A percentile compares a stretch with the other conserved stretches of the same genome.
These are phyloP conservation scores for Morelia viridis DNA, from an alignment of 2,797 vertebrate genomes.

Conservation along the genomic window DNA sequence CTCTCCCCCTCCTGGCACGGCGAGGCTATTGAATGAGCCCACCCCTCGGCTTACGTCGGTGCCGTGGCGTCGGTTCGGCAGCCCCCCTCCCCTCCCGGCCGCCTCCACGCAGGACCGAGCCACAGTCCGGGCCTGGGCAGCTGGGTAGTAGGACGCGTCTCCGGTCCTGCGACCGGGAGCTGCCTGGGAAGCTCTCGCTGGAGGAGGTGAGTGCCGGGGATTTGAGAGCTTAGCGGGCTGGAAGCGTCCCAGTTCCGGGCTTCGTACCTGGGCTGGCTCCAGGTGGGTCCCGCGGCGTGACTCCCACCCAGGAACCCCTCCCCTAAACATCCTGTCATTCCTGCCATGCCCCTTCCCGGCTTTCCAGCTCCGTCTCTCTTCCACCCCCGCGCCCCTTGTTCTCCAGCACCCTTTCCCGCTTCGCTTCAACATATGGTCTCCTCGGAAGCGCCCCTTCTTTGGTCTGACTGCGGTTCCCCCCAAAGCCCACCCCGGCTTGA, in stretches of 20 bases:
- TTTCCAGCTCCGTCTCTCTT: neutral
- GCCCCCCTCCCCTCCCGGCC: neutral
- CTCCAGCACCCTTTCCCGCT: neutral
- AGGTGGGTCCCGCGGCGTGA: too few relatives aligned
- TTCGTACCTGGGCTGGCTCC: neutral
- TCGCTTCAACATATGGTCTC: neutral
- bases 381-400: neutral
- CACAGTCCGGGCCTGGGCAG: constrained; percentile 19
- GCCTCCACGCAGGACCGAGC: neutral
- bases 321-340: neutral
- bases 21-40: neutral
- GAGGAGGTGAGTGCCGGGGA: constrained; percentile 12
- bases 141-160: neutral
- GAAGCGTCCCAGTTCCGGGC: neutral
- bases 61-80: constrained; percentile 23
- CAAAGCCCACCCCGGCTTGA: neutral
- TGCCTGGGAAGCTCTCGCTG: neutral
- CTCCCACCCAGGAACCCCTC: too few relatives aligned
- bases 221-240: neutral
- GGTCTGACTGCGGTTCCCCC: neutral
- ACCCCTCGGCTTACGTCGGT: constrained; percentile 6
- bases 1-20: neutral
- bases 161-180: neutral
- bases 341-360: neutral
- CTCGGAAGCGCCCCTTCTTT: neutral